Conservation (phyloP, 2,888 invertebrate species). For the Nymphalis polychloros region DNA sequence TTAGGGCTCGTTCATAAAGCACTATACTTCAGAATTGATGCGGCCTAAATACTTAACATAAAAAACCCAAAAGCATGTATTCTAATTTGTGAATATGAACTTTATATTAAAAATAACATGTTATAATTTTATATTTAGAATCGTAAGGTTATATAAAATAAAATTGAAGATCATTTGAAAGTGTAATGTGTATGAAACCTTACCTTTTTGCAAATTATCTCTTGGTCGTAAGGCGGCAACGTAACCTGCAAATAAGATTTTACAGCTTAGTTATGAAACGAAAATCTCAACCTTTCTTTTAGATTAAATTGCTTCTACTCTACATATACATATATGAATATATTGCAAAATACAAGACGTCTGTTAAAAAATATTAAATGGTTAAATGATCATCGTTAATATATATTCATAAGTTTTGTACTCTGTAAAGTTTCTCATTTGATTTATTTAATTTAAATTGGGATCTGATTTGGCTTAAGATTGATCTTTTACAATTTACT, state of each 20-base stretch:
- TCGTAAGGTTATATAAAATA: background rate
- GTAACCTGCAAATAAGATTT: conserved; percentile 72
- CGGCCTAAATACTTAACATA: conserved; percentile 20
- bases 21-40: conserved; percentile 12
- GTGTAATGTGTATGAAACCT: conserved; percentile 40
- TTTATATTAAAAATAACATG: background rate
- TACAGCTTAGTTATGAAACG: conserved; percentile 47
- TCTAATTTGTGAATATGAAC: background rate
- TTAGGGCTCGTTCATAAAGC: conserved; percentile 43
- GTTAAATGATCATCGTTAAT: no score
- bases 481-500: no score
- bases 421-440: no score
- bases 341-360: no score
- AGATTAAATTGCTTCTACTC: background rate
- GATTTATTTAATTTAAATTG: no score
- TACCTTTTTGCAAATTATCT: conserved; percentile 77
- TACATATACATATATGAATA: background rate
- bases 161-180: background rate
- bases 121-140: background rate
- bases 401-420: no score
- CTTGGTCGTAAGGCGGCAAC: conserved; percentile 62
- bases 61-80: conserved; percentile 8
- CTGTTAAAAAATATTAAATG: no score
- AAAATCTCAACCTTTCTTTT: background rate
- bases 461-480: no score